Evolutionary conservation across 1,140 invertebrate species (phyloP), one percentile per base, ranked within the genome.

Genomic region (Delia radicum): DNA sequence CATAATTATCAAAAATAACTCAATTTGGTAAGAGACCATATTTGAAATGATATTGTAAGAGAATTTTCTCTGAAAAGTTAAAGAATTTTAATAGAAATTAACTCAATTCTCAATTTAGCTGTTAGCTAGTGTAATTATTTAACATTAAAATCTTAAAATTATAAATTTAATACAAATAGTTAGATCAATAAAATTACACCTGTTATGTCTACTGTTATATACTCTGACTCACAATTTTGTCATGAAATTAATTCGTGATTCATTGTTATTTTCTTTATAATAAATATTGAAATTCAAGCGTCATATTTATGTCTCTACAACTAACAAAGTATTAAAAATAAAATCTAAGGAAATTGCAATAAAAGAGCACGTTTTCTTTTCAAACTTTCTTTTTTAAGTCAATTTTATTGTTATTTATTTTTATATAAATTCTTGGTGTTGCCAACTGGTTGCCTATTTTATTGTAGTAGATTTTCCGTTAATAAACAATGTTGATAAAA

Each of bases 401-500:
- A 42, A 42, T 42, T 42, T 42, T 42, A 42, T 42, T 42, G 10
- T 42, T 42, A 3, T 10, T 61, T 61, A 3, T 61, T 61, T 33
- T 33, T 1, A 10, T 33, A 33, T 33, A 33, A 33, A 33, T 33
- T 33, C 33, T 33, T 42, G 37, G 4, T 65, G 29, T 29, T 27
- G 62, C 62, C 62, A 29, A 13, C 27, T 18, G 28, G 62, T 65
- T 28, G 27, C 27, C 12, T 29, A n/a, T 42, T 42, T 42, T 42
- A 42, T 42, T 42, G n/a, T 42, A 42, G 37, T 42, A 42, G n/a
- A 42, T 42, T 42, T 69, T 33, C 65, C 65, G 65, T 69, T 69
- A 69, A 69, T 18, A 69, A 69, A 33, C 65, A 21, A 24, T 69
- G 37, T 69, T 69, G 65, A 33, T n/a, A n/a, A n/a, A n/a, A n/a